These are phyloP conservation scores for Rhinoderma darwinii DNA, from an alignment of 2,113 vertebrate genomes.

Conservation along the genomic window DNA sequence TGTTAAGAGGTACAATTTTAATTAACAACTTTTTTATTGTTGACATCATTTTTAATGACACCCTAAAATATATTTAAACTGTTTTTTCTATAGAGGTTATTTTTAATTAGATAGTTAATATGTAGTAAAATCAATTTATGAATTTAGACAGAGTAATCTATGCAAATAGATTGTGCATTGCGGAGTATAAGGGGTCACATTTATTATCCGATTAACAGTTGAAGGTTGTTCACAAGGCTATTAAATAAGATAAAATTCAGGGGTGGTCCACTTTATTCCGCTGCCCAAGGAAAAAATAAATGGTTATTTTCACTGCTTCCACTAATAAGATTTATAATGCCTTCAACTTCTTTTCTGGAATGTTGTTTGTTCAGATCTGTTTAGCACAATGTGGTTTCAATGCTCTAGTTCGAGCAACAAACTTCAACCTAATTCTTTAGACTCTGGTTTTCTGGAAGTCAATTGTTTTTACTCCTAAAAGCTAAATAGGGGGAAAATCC, in stretches of 20 bases:
- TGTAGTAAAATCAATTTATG: constrained; percentile 29
- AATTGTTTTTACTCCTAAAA: too few relatives aligned
- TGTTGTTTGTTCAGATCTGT: not conserved
- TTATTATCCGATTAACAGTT: not conserved
- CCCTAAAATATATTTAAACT: constrained; percentile 15
- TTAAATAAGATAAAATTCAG: not conserved
- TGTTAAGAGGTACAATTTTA: constrained; percentile 5
- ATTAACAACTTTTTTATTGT: constrained; percentile 26
- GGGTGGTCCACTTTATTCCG: not conserved
- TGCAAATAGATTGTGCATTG: constrained; percentile 23
- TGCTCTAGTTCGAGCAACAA: too few relatives aligned
- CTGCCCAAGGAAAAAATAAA: not conserved
- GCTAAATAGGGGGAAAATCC: too few relatives aligned
- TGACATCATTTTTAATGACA: constrained; percentile 27
- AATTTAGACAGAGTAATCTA: not conserved
- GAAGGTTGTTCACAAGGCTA: not conserved
- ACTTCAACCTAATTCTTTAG: too few relatives aligned
- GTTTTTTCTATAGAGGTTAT: constrained; percentile 28
- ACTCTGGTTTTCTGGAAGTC: too few relatives aligned
- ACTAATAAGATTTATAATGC: not conserved
- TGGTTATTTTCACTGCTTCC: not conserved
- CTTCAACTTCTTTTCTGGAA: not conserved
- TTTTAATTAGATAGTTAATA: constrained; percentile 38
- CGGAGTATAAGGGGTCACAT: not conserved
- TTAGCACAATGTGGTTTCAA: not conserved